Evolutionary conservation across 2,113 vertebrate species (phyloP).

Genomic region (Pantherophis guttatus): DNA sequence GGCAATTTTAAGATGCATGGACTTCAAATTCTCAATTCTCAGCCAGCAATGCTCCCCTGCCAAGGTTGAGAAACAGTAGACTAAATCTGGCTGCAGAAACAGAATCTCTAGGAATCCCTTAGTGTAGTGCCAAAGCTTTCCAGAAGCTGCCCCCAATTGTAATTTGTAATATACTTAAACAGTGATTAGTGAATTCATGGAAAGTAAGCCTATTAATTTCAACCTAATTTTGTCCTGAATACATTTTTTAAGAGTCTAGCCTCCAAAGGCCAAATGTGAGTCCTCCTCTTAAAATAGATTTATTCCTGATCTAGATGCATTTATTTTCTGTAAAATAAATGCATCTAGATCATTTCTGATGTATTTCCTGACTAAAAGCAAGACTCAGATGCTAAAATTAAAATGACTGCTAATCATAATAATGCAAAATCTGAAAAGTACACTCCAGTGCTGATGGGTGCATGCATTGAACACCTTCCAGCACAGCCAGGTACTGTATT

Average conservation of each 20-base stretch:
- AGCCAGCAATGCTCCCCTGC: too few relatives aligned
- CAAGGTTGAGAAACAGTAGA: background rate
- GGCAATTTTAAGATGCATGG: too few relatives aligned
- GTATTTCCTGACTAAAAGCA: background rate
- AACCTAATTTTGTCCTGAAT: background rate
- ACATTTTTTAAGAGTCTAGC: background rate
- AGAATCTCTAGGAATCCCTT: background rate
- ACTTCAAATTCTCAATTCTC: too few relatives aligned
- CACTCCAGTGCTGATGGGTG: background rate
- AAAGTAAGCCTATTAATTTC: background rate
- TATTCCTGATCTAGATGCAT: background rate
- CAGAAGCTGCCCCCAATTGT: background rate
- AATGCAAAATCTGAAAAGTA: background rate
- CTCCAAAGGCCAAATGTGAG: background rate
- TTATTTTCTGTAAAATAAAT: background rate
- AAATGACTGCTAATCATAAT: background rate
- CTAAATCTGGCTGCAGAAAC: background rate
- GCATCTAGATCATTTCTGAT: background rate
- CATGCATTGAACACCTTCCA: background rate
- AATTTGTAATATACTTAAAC: background rate
- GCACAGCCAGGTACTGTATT: background rate
- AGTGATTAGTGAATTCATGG: background rate
- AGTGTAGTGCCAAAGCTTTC: background rate
- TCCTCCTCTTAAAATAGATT: background rate
- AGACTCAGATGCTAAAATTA: background rate